A percentile compares a stretch with the other conserved stretches of the same genome.
Evolutionary conservation across 1,140 invertebrate species (phyloP).

Genomic region (Drosophila littoralis): DNA sequence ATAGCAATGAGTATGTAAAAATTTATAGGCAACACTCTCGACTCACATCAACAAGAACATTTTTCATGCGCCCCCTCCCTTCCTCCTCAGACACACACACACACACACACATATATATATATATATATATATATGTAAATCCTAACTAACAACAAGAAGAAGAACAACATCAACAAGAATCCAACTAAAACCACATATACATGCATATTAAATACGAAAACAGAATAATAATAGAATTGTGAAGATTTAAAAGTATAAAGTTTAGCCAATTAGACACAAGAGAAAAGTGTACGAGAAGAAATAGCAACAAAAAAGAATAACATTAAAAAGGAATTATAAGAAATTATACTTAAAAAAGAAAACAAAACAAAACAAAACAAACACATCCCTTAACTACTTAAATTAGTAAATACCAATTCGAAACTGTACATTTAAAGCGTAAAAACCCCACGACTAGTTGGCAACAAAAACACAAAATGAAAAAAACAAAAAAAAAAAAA

Average conservation of each 20-base stretch:
- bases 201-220: constrained; percentile 55
- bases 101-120: not conserved
- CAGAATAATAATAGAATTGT: constrained; percentile 66
- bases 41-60: constrained; percentile 56
- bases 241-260: constrained; percentile 74
- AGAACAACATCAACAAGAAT: constrained; percentile 14
- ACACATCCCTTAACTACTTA: constrained; percentile 73
- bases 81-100: constrained; percentile 28
- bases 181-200: constrained; percentile 51
- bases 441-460: constrained; percentile 25
- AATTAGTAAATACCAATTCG: constrained; percentile 82
- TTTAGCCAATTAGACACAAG: constrained; percentile 78
- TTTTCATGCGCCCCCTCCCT: constrained; percentile 63
- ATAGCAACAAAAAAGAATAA: constrained; percentile 50
- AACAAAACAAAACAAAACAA: constrained; percentile 34
- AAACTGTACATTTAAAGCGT: constrained; percentile 78
- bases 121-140: constrained; percentile 5
- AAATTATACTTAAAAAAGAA: constrained; percentile 76
- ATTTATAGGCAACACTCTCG: constrained; percentile 36
- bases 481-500: not conserved
- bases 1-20: constrained; percentile 72
- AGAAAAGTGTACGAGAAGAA: constrained; percentile 62
- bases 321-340: constrained; percentile 56
- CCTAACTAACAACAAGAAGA: constrained; percentile 47
- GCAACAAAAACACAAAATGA: constrained; percentile 6